These are phyloP conservation scores for Trachelus stipa DNA, from an alignment of 2,888 invertebrate species.

Conservation along the genomic window DNA sequence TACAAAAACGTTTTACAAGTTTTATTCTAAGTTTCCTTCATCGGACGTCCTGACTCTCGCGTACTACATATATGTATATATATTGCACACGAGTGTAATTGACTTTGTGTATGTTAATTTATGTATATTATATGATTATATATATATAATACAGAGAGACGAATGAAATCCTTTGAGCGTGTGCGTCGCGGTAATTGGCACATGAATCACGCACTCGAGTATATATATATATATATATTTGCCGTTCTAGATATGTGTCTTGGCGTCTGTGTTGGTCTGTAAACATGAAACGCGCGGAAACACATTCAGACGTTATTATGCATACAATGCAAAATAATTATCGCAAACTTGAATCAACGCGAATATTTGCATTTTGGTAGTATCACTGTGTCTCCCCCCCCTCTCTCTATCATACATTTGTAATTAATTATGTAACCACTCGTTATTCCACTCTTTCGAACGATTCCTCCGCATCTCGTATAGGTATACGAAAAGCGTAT, in stretches of 20 bases:
- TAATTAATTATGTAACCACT: not conserved
- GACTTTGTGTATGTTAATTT: not conserved
- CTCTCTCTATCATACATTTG: not conserved
- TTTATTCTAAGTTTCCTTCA: not conserved
- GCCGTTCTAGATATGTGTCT: not conserved
- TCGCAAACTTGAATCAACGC: conserved; percentile 44
- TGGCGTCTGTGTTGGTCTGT: conserved; percentile 30
- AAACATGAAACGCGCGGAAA: conserved; percentile 28
- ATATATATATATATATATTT: conserved; percentile 25
- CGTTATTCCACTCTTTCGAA: not conserved
- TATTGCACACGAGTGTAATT: not conserved
- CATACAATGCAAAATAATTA: conserved; percentile 55
- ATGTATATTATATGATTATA: not conserved
- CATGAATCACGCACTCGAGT: conserved; percentile 57
- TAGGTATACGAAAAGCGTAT: not conserved
- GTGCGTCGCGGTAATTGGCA: conserved; percentile 55
- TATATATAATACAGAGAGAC: not conserved
- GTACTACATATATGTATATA: not conserved
- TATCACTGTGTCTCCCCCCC: not conserved
- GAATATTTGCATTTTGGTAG: conserved; percentile 33
- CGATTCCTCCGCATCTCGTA: not conserved
- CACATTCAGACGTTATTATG: conserved; percentile 42
- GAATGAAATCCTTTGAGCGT: conserved; percentile 20
- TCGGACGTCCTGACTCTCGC: conserved; percentile 1
- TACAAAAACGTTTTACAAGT: not conserved